Conservation (phyloP, 2,113 vertebrate genomes). For the Istiophorus platypterus region DNA sequence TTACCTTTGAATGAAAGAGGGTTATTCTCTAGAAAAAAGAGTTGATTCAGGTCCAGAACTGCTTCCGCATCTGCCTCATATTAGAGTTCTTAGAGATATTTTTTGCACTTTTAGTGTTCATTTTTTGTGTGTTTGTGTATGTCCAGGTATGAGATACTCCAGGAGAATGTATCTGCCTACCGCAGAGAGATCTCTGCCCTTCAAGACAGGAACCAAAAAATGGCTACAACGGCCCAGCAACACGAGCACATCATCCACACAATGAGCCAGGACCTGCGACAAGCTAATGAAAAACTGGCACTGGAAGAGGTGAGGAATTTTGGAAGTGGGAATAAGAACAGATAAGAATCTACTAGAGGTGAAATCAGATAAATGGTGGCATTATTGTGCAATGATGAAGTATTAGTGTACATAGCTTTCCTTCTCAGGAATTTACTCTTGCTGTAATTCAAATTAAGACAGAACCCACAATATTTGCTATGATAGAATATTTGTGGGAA, state of each 20-base stretch:
- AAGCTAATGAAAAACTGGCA: constrained; percentile 91
- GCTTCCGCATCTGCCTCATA: not conserved
- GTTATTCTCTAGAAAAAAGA: not conserved
- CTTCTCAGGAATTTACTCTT: no score
- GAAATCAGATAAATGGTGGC: no score
- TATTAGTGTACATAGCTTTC: no score
- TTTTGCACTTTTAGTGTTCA: no score
- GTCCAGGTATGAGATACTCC: constrained; percentile 94
- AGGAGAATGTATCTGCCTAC: constrained; percentile 92
- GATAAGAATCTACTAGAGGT: no score
- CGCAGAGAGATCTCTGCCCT: constrained; percentile 91
- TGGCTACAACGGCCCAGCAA: constrained; percentile 88
- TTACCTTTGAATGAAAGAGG: not conserved
- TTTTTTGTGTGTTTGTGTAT: not conserved
- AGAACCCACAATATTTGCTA: no score
- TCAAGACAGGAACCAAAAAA: constrained; percentile 92
- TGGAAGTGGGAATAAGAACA: no score
- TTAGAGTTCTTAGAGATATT: not conserved
- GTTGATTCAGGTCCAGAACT: not conserved
- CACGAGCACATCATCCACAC: constrained; percentile 95
- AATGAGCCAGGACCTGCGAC: constrained; percentile 93
- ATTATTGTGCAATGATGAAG: no score
- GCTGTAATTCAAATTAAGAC: no score
- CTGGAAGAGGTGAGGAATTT: constrained; percentile 88
- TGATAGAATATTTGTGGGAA: no score